phyloP scores from a whole-genome alignment of 2,797 vertebrate genomes.

The Neopelma chrysocephalum region DNA sequence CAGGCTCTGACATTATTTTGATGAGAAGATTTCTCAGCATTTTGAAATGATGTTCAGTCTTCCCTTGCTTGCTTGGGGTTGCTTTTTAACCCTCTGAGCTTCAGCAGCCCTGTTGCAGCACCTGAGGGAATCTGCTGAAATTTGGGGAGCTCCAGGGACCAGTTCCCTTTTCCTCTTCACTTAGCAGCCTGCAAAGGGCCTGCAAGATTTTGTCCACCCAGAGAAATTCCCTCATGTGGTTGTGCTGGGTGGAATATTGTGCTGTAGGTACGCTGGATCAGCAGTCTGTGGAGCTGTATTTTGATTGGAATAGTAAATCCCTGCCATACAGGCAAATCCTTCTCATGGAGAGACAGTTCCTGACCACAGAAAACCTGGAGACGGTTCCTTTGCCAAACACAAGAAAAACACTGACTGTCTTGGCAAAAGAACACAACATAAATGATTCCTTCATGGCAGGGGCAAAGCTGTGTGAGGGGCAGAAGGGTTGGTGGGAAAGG shows the following conservation, averaged over 20 bases:
- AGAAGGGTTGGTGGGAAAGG: neutral
- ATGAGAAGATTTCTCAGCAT: constrained; percentile 60
- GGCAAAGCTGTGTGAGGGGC: neutral
- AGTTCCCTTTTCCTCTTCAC: neutral
- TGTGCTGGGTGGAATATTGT: neutral
- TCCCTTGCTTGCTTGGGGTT: neutral
- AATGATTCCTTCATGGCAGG: neutral
- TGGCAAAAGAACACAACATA: neutral
- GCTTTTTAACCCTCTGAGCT: neutral
- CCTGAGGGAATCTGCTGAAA: neutral
- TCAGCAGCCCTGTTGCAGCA: neutral
- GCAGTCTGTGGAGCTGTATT: neutral
- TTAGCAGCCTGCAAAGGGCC: neutral
- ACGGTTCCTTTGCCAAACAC: neutral
- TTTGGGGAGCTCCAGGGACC: neutral
- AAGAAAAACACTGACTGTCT: neutral
- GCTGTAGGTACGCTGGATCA: neutral
- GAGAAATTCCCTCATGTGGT: neutral
- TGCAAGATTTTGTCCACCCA: neutral
- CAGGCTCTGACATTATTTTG: constrained; percentile 64
- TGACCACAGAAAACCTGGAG: neutral
- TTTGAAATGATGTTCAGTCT: neutral
- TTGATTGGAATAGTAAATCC: constrained; percentile 9
- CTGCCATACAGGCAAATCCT: neutral
- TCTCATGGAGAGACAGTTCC: neutral